A percentile compares a stretch with the other conserved stretches of the same genome.
Evolutionary conservation across 2,113 vertebrate genomes (phyloP).

Genomic region (Junco hyemalis): DNA sequence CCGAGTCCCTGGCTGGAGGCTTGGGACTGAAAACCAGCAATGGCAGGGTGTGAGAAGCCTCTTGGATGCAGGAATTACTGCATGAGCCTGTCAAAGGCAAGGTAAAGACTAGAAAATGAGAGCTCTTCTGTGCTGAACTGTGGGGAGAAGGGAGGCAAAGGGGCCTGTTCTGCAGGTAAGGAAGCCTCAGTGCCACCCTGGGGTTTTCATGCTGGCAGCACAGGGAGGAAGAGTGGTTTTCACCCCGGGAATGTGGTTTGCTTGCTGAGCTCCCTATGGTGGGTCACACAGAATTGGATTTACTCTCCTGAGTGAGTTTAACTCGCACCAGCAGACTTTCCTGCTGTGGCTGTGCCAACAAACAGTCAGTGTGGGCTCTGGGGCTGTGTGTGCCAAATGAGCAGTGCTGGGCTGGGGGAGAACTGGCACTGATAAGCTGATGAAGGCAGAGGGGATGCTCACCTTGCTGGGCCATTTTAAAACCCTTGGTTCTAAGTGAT

Average conservation of each 20-base stretch:
- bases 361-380: fast-evolving
- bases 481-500: background rate
- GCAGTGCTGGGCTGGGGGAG: background rate
- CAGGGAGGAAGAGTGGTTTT: background rate
- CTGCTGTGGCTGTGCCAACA: fast-evolving
- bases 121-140: background rate
- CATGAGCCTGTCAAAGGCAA: fast-evolving
- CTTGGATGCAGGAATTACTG: fast-evolving
- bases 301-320: fast-evolving
- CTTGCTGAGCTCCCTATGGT: fast-evolving
- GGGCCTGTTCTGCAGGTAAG: background rate
- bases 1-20: fast-evolving
- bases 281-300: fast-evolving
- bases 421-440: fast-evolving
- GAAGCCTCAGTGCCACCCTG: fast-evolving
- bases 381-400: fast-evolving
- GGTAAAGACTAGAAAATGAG: background rate
- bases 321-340: fast-evolving
- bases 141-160: background rate
- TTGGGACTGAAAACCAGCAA: fast-evolving
- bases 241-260: fast-evolving
- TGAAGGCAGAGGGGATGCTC: background rate
- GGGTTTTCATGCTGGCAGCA: fast-evolving
- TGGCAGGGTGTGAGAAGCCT: fast-evolving
- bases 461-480: background rate